Conservation (phyloP, 2,113 vertebrate species). For the Arenaria interpres region DNA sequence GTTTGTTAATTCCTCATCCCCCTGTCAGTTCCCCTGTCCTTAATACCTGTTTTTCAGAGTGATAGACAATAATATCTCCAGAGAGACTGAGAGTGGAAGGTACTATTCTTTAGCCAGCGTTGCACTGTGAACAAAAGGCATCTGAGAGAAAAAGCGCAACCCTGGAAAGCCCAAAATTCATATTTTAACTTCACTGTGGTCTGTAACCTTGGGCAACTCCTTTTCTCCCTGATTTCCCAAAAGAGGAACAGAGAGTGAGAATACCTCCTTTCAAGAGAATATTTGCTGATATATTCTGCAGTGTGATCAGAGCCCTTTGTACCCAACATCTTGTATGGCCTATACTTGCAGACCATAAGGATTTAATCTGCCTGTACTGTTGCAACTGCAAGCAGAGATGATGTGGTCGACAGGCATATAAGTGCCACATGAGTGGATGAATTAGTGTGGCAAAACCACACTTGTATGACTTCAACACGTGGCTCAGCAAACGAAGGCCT, state of each 20-base stretch:
- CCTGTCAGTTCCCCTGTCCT: neutral
- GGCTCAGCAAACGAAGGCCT: neutral
- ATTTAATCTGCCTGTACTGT: neutral
- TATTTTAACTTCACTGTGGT: neutral
- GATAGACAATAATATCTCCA: neutral
- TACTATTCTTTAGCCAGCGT: neutral
- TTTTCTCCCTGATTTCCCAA: accelerated
- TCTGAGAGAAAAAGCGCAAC: neutral
- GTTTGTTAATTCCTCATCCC: neutral
- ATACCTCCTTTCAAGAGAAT: neutral
- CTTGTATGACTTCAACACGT: neutral
- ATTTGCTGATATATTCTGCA: neutral
- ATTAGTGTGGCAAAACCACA: neutral
- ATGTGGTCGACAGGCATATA: neutral
- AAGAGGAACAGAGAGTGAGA: neutral
- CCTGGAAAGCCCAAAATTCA: neutral
- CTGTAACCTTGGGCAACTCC: neutral
- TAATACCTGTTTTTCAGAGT: neutral
- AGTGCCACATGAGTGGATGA: neutral
- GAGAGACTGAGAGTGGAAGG: neutral
- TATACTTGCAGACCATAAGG: neutral
- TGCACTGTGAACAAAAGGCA: neutral
- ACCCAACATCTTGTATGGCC: neutral
- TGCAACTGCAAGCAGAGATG: neutral
- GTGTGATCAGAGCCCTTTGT: neutral